phyloP scores from a whole-genome alignment of 2,797 vertebrate genomes.

The Geotrypetes seraphini region DNA sequence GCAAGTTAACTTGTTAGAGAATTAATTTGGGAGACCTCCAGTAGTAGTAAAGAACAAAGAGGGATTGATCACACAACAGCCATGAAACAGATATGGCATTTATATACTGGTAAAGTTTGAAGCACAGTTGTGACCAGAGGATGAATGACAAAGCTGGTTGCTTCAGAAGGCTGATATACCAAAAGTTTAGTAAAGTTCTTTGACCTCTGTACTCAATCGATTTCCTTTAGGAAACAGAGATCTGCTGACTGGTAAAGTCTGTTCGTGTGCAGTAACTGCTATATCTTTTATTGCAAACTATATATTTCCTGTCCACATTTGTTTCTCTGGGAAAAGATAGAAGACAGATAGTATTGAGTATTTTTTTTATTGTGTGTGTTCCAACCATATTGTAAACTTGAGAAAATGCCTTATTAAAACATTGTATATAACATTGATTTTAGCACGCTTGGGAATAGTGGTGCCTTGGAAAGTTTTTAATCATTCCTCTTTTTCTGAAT shows the following conservation, averaged over 20 bases:
- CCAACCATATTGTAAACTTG: no score
- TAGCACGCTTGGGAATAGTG: no score
- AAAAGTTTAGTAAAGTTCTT: conserved; percentile 23
- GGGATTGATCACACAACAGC: conserved; percentile 20
- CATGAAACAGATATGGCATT: conserved; percentile 16
- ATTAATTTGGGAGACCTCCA: conserved; percentile 18
- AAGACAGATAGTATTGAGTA: not conserved
- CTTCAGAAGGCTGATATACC: no score
- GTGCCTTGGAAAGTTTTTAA: no score
- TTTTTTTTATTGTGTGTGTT: not conserved
- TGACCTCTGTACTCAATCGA: conserved; percentile 20
- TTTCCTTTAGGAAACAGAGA: conserved; percentile 13
- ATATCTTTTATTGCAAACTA: conserved; percentile 2
- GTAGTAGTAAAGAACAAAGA: conserved; percentile 21
- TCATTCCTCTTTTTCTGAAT: no score
- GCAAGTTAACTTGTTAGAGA: conserved; percentile 12
- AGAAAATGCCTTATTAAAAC: no score
- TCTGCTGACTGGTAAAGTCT: conserved; percentile 19
- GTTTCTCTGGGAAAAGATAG: not conserved
- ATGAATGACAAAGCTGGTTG: no score
- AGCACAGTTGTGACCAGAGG: no score
- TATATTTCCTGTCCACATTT: not conserved
- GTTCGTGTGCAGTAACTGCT: not conserved
- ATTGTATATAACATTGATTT: no score
- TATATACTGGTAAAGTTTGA: conserved; percentile 18